Evolutionary conservation across 2,797 vertebrate genomes (phyloP), one percentile per base, ranked within the genome.

Genomic region (Staurois parvus): DNA sequence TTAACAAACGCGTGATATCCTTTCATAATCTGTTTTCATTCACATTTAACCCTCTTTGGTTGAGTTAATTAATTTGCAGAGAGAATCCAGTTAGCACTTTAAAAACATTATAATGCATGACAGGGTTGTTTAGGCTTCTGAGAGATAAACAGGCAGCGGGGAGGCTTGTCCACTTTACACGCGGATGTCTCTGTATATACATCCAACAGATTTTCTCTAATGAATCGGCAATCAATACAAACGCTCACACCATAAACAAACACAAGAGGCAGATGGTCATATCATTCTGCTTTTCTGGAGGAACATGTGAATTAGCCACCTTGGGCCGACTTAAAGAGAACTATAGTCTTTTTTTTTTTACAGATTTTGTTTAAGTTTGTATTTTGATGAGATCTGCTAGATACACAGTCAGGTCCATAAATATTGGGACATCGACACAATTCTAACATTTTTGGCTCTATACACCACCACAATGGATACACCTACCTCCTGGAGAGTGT

Each of bases 1-100:
- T 86, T 75, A 90, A 90, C 94, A 86, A 89, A 90, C 90, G 89
- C 88, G 85, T 84, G 86, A 90, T 91, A 92, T 92, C 88, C 86
- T 89, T 87, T 89, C 88, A 88, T 88, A 83, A 88, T 88, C 76
- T 85, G 76, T 85, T 37, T 59, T 59, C 78, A 86, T 89, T 88
- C 45, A 17, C 75, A 64, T 89, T 91, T 86, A 24, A 83, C 80
- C 19, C 87, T 84, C 85, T 40, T 34, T 82, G 86, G 10, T 72
- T 67, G 80, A 88, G 86, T 88, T 87, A 91, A 92, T 91, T 88
- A 91, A 90, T 90, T 86, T 62, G 69, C 79, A 26, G 79, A 69
- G 68, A 37, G 40, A 26, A 68, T 62, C 79, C 68, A 72, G 74
- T 79, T 81, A 75, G 37, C 74, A 19, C 56, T 83, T 76, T 78